A percentile compares a stretch with the other conserved stretches of the same genome.
Conservation (phyloP, 2,888 invertebrate genomes). For the Pterostichus madidus region DNA sequence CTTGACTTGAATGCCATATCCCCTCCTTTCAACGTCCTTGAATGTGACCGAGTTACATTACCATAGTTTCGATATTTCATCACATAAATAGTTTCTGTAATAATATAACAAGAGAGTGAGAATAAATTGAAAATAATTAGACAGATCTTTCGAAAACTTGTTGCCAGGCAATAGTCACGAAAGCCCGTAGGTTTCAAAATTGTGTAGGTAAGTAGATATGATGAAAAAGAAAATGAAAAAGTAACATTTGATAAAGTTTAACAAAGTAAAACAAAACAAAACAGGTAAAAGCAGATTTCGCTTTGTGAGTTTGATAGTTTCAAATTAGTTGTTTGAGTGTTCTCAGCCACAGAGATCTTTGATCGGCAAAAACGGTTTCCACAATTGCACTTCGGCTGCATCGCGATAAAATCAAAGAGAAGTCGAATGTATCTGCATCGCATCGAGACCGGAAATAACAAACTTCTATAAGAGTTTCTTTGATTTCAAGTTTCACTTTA, state of each 20-base stretch:
- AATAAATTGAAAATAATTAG: too few species aligned
- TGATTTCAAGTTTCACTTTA: conserved; percentile 8
- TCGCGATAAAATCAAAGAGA: conserved; percentile 8
- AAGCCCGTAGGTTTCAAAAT: too few species aligned
- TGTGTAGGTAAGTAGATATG: too few species aligned
- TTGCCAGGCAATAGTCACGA: too few species aligned
- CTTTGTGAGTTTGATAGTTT: conserved; percentile 47
- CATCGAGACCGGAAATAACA: neutral
- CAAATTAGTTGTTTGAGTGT: conserved; percentile 35
- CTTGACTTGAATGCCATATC: too few species aligned
- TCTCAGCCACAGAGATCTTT: conserved; percentile 9
- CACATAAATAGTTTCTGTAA: too few species aligned
- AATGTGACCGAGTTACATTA: too few species aligned
- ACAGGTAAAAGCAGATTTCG: conserved; percentile 4
- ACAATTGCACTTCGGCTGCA: conserved; percentile 1
- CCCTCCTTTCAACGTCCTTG: too few species aligned
- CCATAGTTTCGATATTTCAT: too few species aligned
- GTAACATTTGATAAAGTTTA: conserved; percentile 14
- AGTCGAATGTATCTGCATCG: neutral
- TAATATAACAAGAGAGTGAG: too few species aligned
- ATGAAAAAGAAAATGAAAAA: neutral
- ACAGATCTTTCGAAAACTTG: too few species aligned
- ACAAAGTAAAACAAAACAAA: conserved; percentile 27
- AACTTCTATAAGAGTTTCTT: neutral
- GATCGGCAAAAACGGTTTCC: conserved; percentile 21